phyloP scores from a whole-genome alignment of 2,888 invertebrate genomes.

The Drosophila villosipedis region DNA sequence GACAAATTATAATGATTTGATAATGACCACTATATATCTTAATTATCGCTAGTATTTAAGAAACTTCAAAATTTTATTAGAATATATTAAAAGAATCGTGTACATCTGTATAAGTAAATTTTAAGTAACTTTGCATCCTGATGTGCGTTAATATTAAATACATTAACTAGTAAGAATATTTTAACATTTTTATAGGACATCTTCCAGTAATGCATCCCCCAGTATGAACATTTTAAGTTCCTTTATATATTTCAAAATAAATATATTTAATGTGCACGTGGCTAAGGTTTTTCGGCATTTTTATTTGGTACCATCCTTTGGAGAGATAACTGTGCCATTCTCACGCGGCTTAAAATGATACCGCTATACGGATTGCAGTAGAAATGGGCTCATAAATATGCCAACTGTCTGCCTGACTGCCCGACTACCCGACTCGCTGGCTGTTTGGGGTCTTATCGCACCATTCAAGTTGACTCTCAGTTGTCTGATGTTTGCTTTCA shows the following conservation, averaged over 20 bases:
- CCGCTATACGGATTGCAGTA: constrained; percentile 54
- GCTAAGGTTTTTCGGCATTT: constrained; percentile 24
- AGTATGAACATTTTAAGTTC: neutral
- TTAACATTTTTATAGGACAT: constrained; percentile 8
- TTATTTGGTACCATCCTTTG: constrained; percentile 14
- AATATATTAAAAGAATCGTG: neutral
- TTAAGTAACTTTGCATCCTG: neutral
- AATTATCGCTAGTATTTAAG: neutral
- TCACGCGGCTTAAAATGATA: constrained; percentile 69
- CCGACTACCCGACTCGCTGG: constrained; percentile 32
- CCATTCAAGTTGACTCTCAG: constrained; percentile 31
- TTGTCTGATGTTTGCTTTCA: constrained; percentile 27
- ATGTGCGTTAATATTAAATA: too few relatives aligned
- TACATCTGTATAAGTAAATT: neutral
- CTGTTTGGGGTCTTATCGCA: constrained; percentile 47
- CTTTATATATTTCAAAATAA: constrained; percentile 5
- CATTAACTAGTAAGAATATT: neutral
- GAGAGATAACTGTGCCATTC: constrained; percentile 68
- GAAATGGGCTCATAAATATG: constrained; percentile 72
- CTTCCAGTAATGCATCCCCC: neutral
- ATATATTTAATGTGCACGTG: constrained; percentile 21
- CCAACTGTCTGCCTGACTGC: constrained; percentile 48
- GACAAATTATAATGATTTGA: neutral
- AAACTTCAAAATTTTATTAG: too few relatives aligned
- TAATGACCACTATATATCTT: neutral